Evolutionary conservation across 1,140 invertebrate genomes (phyloP).

Genomic region (Teleopsis dalmanni): DNA sequence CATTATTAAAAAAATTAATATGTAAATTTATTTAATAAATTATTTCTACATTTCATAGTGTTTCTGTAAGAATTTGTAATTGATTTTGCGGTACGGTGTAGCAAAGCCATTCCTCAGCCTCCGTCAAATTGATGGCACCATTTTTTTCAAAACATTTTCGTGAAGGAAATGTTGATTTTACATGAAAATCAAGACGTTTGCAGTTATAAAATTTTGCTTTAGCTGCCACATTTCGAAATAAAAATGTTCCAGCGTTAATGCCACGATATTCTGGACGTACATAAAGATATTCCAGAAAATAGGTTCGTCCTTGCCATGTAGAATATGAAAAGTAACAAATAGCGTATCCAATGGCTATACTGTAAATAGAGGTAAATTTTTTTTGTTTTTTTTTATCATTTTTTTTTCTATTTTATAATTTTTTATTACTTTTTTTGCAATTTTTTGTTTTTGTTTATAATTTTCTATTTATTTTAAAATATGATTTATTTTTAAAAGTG

Average conservation of each 20-base stretch:
- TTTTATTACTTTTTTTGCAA: too few species aligned
- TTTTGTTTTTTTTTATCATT: too few species aligned
- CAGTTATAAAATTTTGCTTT: slow-evolving; percentile 51
- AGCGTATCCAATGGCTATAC: slow-evolving; percentile 56
- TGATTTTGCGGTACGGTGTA: not conserved
- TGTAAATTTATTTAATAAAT: not conserved
- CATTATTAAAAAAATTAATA: not conserved
- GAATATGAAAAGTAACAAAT: slow-evolving; percentile 71
- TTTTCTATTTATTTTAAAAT: too few species aligned
- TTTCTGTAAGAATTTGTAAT: not conserved
- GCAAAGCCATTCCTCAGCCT: slow-evolving; percentile 39
- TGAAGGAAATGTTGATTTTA: slow-evolving; percentile 74
- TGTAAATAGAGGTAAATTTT: not conserved
- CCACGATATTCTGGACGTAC: slow-evolving; percentile 57
- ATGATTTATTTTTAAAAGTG: not conserved
- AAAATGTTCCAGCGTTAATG: slow-evolving; percentile 57
- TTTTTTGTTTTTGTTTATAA: too few species aligned
- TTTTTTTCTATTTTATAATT: too few species aligned
- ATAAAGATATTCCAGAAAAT: slow-evolving; percentile 78
- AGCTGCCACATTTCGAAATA: slow-evolving; percentile 63
- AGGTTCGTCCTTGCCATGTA: slow-evolving; percentile 64
- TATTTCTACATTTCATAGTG: not conserved
- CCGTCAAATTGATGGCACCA: slow-evolving; percentile 61
- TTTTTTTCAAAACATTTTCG: slow-evolving; percentile 61
- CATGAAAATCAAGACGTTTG: slow-evolving; percentile 62